These are phyloP conservation scores for Zeuzera pyrina DNA, from an alignment of 2,888 invertebrate species.

Conservation along the genomic window DNA sequence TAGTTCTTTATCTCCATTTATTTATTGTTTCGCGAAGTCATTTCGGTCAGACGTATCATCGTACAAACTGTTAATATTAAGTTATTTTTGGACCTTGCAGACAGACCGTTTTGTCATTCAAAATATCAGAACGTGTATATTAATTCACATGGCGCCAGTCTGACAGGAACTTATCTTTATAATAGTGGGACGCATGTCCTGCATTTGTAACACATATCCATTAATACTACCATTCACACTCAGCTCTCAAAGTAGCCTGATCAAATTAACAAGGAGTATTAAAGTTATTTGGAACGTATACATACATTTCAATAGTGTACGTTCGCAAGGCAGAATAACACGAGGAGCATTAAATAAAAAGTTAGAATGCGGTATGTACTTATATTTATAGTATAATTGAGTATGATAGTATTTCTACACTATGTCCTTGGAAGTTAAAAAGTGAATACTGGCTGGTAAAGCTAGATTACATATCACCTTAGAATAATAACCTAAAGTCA, in stretches of 20 bases:
- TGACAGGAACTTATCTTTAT: slow-evolving; percentile 35
- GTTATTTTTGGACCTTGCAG: slow-evolving; percentile 1
- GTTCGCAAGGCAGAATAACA: no score
- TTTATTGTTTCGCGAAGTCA: not conserved
- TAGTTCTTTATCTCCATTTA: not conserved
- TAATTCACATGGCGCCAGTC: slow-evolving; percentile 35
- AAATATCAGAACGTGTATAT: slow-evolving; percentile 13
- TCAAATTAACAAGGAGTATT: slow-evolving; percentile 2
- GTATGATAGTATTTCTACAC: no score
- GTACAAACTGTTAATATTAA: not conserved
- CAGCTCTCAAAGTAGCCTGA: slow-evolving; percentile 4
- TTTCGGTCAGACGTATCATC: not conserved
- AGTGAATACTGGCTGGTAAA: no score
- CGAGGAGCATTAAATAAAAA: no score
- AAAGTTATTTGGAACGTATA: no score
- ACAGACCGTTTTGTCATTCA: not conserved
- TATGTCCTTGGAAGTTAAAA: no score
- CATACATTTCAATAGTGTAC: no score
- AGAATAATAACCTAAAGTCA: no score
- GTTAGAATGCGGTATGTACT: no score
- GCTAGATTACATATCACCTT: no score
- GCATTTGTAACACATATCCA: slow-evolving; percentile 18
- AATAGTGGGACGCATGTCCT: slow-evolving; percentile 35
- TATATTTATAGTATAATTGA: no score
- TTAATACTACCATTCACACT: slow-evolving; percentile 8